Base-by-base conservation (phyloP, 2,888 invertebrate species). In the Lithophane ornitopus region DNA sequence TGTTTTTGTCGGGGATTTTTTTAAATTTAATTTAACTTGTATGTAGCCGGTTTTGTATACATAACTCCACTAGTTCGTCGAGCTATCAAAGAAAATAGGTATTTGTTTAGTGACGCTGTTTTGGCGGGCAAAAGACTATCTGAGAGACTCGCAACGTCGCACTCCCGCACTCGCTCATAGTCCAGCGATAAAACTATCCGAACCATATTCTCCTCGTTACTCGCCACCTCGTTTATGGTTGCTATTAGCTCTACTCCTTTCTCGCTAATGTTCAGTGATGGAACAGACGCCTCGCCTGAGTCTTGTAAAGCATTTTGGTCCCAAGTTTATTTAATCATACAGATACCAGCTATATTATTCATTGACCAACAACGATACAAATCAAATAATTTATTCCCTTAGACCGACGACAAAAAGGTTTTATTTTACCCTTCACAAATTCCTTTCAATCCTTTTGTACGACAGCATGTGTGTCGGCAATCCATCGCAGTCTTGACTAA, bases 381-480 rank as follows among this genome's bases (percentile, higher is more conserved):
- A 80, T 80, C 44, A 70, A 70, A 80, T 70, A 44, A 80, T 62
- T 67, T 83, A 83, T 80, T 70, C 84, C 26, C 16, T 70, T 11
- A 58, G 56, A 56, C 54, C 54, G 22, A 14, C 39, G 52, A 80
- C 66, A 67, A 70, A 72, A 68, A 19, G 74, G 41, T 56, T 67
- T 70, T 63, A 73, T 65, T 59, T 41, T 11, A 52, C 19, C 68
- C 39, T 46, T 82, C 19, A 61, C 49, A 66, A 49, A 82, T 83
- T 71, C 44, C 16, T 54, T 52, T 49, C 52, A 7, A 83, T 68
- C 46, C 63, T 41, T 59, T 73, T 44, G 49, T 73, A 56, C 19
- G 19, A 62, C 54, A 49, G n/a, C 84, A 73, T 80, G 69, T 80
- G 69, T 80, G 68, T 65, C 8, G 12, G 39, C 59, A 69, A 81